Conservation (phyloP, 2,888 invertebrate species). For the Clusia tigrina region DNA sequence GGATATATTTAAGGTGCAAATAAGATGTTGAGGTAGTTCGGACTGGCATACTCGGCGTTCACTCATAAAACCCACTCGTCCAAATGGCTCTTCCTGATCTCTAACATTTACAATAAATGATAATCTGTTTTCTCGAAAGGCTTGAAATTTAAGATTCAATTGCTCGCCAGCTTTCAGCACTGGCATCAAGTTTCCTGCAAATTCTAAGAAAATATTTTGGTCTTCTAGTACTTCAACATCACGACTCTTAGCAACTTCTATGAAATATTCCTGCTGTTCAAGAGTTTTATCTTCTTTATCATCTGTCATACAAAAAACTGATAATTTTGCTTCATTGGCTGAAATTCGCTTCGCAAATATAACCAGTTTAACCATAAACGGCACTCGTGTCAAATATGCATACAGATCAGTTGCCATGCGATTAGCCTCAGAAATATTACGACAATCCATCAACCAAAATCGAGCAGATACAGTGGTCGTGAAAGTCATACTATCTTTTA, state of each 20-base stretch:
- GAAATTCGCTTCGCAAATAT: conserved; percentile 95
- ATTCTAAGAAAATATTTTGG: conserved; percentile 93
- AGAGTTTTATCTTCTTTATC: conserved; percentile 98
- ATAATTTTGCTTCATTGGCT: conserved; percentile 82
- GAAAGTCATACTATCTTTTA: conserved; percentile 97
- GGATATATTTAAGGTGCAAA: conserved; percentile 85
- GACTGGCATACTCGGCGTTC: conserved; percentile 89
- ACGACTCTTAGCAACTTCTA: conserved; percentile 94
- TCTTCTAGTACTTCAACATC: conserved; percentile 94
- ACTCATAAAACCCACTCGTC: conserved; percentile 95
- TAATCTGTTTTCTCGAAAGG: conserved; percentile 96
- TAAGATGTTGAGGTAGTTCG: conserved; percentile 89
- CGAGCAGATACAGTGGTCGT: conserved; percentile 97
- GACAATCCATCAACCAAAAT: conserved; percentile 99
- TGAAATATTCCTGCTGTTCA: conserved; percentile 91
- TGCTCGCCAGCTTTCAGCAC: conserved; percentile 98
- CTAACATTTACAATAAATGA: conserved; percentile 95
- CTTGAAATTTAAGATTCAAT: conserved; percentile 89
- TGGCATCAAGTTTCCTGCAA: conserved; percentile 94
- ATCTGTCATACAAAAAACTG: conserved; percentile 98
- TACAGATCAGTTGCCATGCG: conserved; percentile 97
- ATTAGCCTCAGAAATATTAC: conserved; percentile 92
- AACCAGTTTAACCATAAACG: conserved; percentile 98
- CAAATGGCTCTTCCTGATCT: conserved; percentile 90
- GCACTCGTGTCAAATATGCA: conserved; percentile 83